Evolutionary conservation across 2,888 invertebrate genomes (phyloP).

Genomic region (Callosobruchus maculatus): DNA sequence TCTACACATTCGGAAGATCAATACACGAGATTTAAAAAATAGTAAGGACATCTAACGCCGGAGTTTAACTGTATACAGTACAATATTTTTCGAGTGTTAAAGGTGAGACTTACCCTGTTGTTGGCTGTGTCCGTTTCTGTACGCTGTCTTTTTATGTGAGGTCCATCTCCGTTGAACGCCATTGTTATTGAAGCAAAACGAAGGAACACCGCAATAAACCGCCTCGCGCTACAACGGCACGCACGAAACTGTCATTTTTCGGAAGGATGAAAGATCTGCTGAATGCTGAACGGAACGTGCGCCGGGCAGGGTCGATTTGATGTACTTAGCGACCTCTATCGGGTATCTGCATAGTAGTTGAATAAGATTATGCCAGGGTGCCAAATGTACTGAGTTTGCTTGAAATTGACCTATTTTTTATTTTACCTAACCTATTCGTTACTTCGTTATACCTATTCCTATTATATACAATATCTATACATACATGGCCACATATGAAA

Average conservation of each 20-base stretch:
- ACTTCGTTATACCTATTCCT: no score
- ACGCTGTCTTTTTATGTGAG: conserved; percentile 50
- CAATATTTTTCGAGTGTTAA: background rate
- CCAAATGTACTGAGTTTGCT: background rate
- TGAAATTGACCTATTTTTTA: no score
- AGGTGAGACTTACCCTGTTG: conserved; percentile 46
- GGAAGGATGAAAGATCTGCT: conserved; percentile 6
- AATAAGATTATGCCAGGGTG: background rate
- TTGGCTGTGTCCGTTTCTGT: conserved; percentile 48
- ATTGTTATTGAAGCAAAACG: conserved; percentile 59
- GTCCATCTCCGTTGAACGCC: conserved; percentile 69
- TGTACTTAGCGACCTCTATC: conserved; percentile 16
- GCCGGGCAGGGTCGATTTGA: background rate
- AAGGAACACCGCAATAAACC: conserved; percentile 25
- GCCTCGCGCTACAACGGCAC: conserved; percentile 42
- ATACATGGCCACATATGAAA: no score
- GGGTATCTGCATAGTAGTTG: background rate
- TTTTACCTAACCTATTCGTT: no score
- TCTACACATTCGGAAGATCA: background rate
- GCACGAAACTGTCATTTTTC: conserved; percentile 44
- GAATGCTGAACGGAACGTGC: background rate
- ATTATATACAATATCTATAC: no score
- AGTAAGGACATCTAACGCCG: background rate
- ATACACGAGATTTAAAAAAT: background rate
- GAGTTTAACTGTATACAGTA: background rate